Percentiles rank a stretch among this genome's conserved stretches.
Conservation (phyloP, 2,888 invertebrate genomes). For the Melieria crassipennis region DNA sequence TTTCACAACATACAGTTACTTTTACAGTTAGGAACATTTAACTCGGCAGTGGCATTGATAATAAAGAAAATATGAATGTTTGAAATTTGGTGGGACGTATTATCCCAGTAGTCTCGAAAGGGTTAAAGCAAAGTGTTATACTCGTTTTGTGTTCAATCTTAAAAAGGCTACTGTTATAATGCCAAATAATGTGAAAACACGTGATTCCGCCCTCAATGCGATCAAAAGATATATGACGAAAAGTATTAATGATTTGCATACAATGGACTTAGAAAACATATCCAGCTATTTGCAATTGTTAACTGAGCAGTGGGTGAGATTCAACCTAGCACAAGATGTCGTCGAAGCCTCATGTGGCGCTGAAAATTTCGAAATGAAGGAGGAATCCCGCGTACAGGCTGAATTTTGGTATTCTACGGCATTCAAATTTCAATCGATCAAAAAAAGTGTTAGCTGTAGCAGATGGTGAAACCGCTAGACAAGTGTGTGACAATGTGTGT, state of each 20-base stretch:
- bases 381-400: constrained; percentile 32
- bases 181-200: background rate
- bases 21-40: too few species aligned
- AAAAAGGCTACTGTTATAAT: too few species aligned
- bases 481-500: constrained; percentile 3
- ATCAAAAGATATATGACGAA: too few species aligned
- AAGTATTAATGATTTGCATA: background rate
- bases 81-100: too few species aligned
- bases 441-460: background rate
- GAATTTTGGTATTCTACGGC: constrained; percentile 29
- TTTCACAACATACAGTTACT: too few species aligned
- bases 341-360: background rate
- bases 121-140: too few species aligned
- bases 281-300: background rate
- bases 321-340: background rate
- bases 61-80: too few species aligned
- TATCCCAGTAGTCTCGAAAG: too few species aligned
- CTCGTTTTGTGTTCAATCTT: too few species aligned
- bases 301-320: background rate
- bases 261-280: background rate
- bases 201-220: background rate
- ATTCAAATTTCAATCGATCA: background rate
- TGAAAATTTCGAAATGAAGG: too few species aligned
- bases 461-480: background rate
- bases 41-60: too few species aligned